phyloP scores from a whole-genome alignment of 2,797 vertebrate genomes.

The Valencia hispanica region DNA sequence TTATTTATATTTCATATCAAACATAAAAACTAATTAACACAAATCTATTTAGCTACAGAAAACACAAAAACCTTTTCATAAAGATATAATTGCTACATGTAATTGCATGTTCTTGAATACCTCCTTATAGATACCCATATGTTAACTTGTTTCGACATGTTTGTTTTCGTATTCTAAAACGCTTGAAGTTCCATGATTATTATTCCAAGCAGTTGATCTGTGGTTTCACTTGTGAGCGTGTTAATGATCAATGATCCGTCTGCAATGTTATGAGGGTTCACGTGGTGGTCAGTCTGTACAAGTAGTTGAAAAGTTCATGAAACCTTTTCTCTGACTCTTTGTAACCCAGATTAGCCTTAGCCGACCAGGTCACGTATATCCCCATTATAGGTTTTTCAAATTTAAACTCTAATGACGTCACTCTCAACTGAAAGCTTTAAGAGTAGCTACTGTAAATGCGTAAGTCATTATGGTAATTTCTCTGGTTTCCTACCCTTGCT shows the following conservation, averaged over 20 bases:
- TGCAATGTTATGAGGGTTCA: constrained; percentile 13
- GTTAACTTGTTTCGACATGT: neutral
- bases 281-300: constrained; percentile 16
- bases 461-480: neutral
- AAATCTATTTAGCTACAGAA: neutral
- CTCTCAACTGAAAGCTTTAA: neutral
- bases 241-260: neutral
- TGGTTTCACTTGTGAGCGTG: neutral
- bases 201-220: neutral
- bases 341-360: constrained; percentile 34
- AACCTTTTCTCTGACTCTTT: constrained; percentile 18
- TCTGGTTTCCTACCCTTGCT: neutral
- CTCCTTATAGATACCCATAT: neutral
- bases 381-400: constrained; percentile 12
- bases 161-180: neutral
- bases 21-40: no score
- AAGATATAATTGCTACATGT: neutral
- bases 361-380: neutral
- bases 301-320: constrained; percentile 18
- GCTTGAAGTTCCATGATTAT: neutral
- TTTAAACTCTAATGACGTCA: constrained; percentile 2
- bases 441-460: neutral
- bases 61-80: neutral
- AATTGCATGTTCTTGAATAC: neutral
- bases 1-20: neutral